Evolutionary conservation across 2,888 invertebrate species (phyloP).

Genomic region (Tuta absoluta): DNA sequence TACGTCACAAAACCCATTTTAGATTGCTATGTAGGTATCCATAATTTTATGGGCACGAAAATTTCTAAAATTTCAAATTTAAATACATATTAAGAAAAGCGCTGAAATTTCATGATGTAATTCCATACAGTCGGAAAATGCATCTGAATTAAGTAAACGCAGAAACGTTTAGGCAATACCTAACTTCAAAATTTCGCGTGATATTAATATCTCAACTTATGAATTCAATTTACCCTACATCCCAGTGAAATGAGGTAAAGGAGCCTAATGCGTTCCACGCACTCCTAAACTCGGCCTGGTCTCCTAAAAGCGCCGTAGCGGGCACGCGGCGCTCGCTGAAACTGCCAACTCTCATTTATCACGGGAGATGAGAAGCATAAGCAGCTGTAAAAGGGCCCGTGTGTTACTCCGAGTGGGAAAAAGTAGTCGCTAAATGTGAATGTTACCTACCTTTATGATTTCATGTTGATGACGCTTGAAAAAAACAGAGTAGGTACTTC

Average conservation of each 20-base stretch:
- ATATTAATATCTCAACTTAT: not conserved
- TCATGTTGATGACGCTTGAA: not conserved
- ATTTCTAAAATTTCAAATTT: too few relatives aligned
- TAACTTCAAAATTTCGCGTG: not conserved
- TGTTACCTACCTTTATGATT: not conserved
- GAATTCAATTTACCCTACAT: slow-evolving; percentile 5
- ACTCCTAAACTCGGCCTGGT: slow-evolving; percentile 14
- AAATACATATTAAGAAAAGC: too few relatives aligned
- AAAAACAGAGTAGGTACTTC: not conserved
- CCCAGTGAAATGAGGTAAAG: slow-evolving; percentile 48
- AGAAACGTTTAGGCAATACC: too few relatives aligned
- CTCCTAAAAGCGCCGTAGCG: slow-evolving; percentile 46
- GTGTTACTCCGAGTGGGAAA: not conserved
- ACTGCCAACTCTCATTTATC: slow-evolving; percentile 72
- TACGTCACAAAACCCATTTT: too few relatives aligned
- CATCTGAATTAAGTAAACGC: too few relatives aligned
- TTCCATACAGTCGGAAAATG: too few relatives aligned
- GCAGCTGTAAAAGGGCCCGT: slow-evolving; percentile 54
- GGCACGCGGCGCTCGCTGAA: slow-evolving; percentile 61
- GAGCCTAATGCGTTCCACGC: slow-evolving; percentile 16
- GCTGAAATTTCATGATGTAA: too few relatives aligned
- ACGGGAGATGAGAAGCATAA: slow-evolving; percentile 63
- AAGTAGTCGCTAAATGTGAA: not conserved
- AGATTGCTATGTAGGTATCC: too few relatives aligned
- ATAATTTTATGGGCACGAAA: too few relatives aligned